phyloP scores from a whole-genome alignment of 1,140 invertebrate genomes.

The Drosophila varians region DNA sequence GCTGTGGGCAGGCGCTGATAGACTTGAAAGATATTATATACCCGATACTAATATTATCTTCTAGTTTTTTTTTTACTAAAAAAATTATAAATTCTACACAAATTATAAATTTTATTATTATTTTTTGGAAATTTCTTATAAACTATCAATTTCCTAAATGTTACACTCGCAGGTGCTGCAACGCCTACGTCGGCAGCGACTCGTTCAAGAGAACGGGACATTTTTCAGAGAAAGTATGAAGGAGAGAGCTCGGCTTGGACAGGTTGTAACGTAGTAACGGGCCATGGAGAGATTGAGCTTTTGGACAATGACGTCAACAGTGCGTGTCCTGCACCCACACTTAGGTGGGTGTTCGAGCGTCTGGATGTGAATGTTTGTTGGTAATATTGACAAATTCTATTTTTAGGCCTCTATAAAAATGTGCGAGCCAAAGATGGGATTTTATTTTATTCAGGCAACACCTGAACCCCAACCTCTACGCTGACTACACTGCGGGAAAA shows the following conservation, averaged over 20 bases:
- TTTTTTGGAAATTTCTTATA: neutral
- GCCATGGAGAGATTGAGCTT: conserved; percentile 44
- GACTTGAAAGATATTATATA: neutral
- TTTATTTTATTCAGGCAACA: conserved; percentile 53
- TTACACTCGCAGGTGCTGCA: neutral
- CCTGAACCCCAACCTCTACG: conserved; percentile 44
- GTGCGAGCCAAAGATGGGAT: conserved; percentile 37
- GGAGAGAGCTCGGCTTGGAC: conserved; percentile 17
- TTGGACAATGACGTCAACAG: conserved; percentile 75
- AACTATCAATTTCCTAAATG: neutral
- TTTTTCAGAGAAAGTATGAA: neutral
- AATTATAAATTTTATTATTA: too few relatives aligned
- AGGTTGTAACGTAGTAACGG: conserved; percentile 72
- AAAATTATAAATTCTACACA: too few relatives aligned
- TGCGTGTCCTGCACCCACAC: conserved; percentile 65
- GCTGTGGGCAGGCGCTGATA: neutral
- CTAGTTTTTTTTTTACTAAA: too few relatives aligned
- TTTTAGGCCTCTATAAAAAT: conserved; percentile 60
- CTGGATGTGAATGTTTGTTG: conserved; percentile 35
- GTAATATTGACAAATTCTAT: conserved; percentile 76
- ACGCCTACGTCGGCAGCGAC: conserved; percentile 3
- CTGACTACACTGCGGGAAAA: conserved; percentile 44
- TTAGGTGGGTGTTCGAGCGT: neutral
- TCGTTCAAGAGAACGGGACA: neutral
- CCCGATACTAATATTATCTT: neutral